Conservation (phyloP, 2,113 vertebrate genomes). For the Cairina moschata region DNA sequence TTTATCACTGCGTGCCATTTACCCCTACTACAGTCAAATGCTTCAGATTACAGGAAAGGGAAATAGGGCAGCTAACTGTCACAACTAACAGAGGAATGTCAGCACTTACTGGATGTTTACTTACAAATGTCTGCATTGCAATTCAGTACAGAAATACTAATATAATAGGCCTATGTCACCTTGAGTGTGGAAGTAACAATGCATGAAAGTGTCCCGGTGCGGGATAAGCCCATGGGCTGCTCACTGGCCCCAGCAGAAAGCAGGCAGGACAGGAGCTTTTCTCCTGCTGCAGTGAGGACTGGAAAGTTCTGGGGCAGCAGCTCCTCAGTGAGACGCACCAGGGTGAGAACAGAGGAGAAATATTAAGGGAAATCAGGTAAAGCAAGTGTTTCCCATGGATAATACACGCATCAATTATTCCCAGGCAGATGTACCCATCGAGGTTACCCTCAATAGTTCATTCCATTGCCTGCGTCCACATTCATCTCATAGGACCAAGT, state of each 20-base stretch:
- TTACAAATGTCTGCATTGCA: neutral
- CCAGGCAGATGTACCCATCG: neutral
- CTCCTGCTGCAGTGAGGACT: neutral
- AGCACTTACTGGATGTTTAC: neutral
- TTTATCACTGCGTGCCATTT: neutral
- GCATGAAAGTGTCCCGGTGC: neutral
- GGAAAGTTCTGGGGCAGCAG: neutral
- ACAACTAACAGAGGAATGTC: neutral
- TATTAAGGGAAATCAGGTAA: neutral
- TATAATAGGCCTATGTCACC: neutral
- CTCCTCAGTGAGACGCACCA: neutral
- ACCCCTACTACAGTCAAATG: neutral
- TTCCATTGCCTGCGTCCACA: neutral
- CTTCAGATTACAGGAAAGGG: neutral
- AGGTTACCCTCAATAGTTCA: neutral
- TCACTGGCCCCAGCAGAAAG: neutral
- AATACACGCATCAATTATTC: accelerated
- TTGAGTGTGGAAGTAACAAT: neutral
- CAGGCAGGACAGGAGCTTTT: neutral
- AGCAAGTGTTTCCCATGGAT: neutral
- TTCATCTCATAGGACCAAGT: neutral
- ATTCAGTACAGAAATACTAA: neutral
- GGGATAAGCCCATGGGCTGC: accelerated
- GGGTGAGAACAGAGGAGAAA: neutral
- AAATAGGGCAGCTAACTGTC: neutral